Conservation (phyloP, 2,888 invertebrate genomes). For the Protophormia terraenovae region DNA sequence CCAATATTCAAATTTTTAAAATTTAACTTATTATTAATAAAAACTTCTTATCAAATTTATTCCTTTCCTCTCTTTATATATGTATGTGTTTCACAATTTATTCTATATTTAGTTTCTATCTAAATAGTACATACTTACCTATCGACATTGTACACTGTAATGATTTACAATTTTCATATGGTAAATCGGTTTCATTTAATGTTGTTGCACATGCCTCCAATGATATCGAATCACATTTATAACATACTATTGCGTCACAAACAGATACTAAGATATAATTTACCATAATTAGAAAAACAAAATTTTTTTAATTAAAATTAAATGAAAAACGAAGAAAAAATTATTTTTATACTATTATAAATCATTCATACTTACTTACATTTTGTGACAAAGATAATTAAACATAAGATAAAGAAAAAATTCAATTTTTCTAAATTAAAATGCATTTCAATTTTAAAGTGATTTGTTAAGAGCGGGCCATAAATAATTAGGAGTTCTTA, state of each 20-base stretch:
- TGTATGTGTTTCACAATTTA: neutral
- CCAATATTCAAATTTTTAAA: too few species aligned
- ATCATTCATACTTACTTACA: neutral
- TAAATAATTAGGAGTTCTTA: neutral
- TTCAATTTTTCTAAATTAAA: neutral
- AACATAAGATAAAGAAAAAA: neutral
- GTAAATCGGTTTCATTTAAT: constrained; percentile 73
- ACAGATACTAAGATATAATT: constrained; percentile 5
- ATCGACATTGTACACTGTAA: constrained; percentile 75
- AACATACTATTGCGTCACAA: constrained; percentile 73
- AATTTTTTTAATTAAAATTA: neutral
- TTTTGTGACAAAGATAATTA: neutral
- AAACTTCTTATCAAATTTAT: too few species aligned
- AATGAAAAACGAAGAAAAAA: neutral
- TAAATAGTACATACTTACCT: constrained; percentile 70
- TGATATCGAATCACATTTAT: constrained; percentile 77
- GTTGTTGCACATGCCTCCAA: constrained; percentile 74
- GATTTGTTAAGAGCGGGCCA: neutral
- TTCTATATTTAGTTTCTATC: neutral
- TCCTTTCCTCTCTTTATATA: too few species aligned
- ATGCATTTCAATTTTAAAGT: neutral
- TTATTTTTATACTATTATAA: neutral
- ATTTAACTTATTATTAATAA: too few species aligned
- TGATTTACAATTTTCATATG: constrained; percentile 71
- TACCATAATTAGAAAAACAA: neutral